Evolutionary conservation across 2,888 invertebrate genomes (phyloP).

Genomic region (Cerastis leucographa): DNA sequence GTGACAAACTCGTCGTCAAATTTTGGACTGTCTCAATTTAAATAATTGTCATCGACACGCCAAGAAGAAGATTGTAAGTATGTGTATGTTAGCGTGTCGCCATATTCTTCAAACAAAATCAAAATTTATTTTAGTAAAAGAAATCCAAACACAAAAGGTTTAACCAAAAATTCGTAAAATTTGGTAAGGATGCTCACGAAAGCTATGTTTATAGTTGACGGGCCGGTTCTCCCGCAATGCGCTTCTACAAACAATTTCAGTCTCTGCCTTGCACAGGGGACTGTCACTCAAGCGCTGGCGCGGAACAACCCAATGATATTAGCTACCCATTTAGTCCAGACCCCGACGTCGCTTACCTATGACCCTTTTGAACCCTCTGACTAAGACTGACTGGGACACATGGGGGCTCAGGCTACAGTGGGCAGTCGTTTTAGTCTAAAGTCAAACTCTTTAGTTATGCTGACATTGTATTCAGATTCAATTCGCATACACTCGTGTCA

Average conservation of each 20-base stretch:
- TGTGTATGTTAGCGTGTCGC: neutral
- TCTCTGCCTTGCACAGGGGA: slow-evolving; percentile 84
- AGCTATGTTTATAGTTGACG: slow-evolving; percentile 68
- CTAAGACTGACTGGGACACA: slow-evolving; percentile 58
- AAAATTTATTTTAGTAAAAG: slow-evolving; percentile 2
- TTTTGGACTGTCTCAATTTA: too few species aligned
- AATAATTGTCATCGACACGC: too few species aligned
- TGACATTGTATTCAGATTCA: slow-evolving; percentile 84
- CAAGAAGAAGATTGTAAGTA: too few species aligned
- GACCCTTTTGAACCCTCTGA: slow-evolving; percentile 64
- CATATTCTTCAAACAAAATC: neutral
- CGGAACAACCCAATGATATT: slow-evolving; percentile 85
- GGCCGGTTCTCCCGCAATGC: slow-evolving; percentile 77
- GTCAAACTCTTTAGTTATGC: slow-evolving; percentile 84
- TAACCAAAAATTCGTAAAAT: slow-evolving; percentile 44
- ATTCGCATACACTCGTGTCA: slow-evolving; percentile 78
- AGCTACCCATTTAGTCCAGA: slow-evolving; percentile 79
- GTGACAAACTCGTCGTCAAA: too few species aligned
- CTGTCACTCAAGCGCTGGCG: slow-evolving; percentile 87
- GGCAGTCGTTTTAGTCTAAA: slow-evolving; percentile 77
- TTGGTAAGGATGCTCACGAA: slow-evolving; percentile 46
- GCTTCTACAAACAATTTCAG: slow-evolving; percentile 81
- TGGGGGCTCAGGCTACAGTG: slow-evolving; percentile 69
- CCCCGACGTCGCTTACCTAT: slow-evolving; percentile 69
- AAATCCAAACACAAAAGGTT: slow-evolving; percentile 23